Evolutionary conservation across 2,113 vertebrate species (phyloP).

Genomic region (Silurus meridionalis): DNA sequence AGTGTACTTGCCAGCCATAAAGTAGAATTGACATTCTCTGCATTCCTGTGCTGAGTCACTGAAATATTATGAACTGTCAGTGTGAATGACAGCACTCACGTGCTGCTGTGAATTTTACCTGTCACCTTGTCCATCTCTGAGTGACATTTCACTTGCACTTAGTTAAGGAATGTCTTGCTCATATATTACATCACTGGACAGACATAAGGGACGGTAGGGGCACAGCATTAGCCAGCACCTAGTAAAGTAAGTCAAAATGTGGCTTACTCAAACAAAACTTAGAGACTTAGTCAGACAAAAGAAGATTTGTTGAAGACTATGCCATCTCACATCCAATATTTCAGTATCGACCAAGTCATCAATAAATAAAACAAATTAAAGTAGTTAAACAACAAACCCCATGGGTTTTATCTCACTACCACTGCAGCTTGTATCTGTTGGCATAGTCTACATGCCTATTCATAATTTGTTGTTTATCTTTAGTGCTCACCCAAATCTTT

Average conservation of each 20-base stretch:
- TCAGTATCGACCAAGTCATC: not conserved
- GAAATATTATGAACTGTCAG: not conserved
- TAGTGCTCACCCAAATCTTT: slow-evolving; percentile 19
- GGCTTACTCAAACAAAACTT: not conserved
- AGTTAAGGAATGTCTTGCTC: slow-evolving; percentile 44
- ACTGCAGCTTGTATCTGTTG: slow-evolving; percentile 4
- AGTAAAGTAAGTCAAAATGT: not conserved
- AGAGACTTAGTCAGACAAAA: not conserved
- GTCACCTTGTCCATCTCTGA: slow-evolving; percentile 15
- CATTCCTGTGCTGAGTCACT: slow-evolving; percentile 38
- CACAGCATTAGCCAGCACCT: not conserved
- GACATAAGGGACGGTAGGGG: slow-evolving; percentile 3
- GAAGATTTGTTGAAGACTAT: not conserved
- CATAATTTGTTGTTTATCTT: slow-evolving; percentile 44
- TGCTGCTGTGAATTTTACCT: slow-evolving; percentile 26
- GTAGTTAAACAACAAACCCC: slow-evolving; percentile 9
- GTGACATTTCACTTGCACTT: slow-evolving; percentile 28
- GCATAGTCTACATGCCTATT: slow-evolving; percentile 11
- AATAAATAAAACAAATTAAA: not conserved
- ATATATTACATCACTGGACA: slow-evolving; percentile 53
- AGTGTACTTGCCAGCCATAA: slow-evolving; percentile 24
- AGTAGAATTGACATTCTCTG: slow-evolving; percentile 26
- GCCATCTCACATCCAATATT: not conserved
- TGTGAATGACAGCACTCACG: slow-evolving; percentile 8
- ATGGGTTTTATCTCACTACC: not conserved